A percentile compares a stretch with the other conserved stretches of the same genome.
Conservation (phyloP, 1,140 invertebrate genomes). For the Leptinotarsa defecta region DNA sequence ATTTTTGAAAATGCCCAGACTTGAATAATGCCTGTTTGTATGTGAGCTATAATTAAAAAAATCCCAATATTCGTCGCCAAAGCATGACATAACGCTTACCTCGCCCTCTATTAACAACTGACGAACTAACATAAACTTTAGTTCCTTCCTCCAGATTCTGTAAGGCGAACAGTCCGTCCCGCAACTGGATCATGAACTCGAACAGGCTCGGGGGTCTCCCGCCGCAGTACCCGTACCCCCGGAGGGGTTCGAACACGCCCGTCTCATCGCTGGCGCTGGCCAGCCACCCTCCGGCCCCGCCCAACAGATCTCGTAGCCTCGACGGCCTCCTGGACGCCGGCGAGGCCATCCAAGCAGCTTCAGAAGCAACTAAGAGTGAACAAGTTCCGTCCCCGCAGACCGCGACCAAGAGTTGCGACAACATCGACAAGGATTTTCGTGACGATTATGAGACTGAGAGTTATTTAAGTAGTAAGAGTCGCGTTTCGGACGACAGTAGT, state of each 20-base stretch:
- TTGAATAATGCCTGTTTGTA: too few species aligned
- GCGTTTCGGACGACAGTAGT: slow-evolving; percentile 56
- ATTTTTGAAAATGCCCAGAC: too few species aligned
- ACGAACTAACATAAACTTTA: slow-evolving; percentile 41
- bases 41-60: too few species aligned
- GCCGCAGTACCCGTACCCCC: slow-evolving; percentile 47
- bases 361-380: slow-evolving; percentile 36
- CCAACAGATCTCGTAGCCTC: slow-evolving; percentile 68
- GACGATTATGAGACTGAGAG: slow-evolving; percentile 28
- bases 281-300: slow-evolving; percentile 50
- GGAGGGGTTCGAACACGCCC: slow-evolving; percentile 52
- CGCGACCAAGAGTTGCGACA: slow-evolving; percentile 48
- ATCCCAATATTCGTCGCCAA: background rate
- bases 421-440: slow-evolving; percentile 38
- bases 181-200: slow-evolving; percentile 60
- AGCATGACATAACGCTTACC: slow-evolving; percentile 31
- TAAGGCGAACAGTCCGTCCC: slow-evolving; percentile 68
- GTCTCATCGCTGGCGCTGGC: slow-evolving; percentile 41
- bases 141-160: slow-evolving; percentile 60
- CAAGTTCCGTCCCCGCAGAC: slow-evolving; percentile 50
- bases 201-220: slow-evolving; percentile 52
- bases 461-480: slow-evolving; percentile 48
- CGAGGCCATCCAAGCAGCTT: slow-evolving; percentile 38
- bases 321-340: slow-evolving; percentile 63
- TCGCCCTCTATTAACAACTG: slow-evolving; percentile 39